A percentile compares a stretch with the other conserved stretches of the same genome.
These are phyloP conservation scores for Zaprionus nigranus DNA, from an alignment of 1,140 invertebrate genomes.

Conservation along the genomic window DNA sequence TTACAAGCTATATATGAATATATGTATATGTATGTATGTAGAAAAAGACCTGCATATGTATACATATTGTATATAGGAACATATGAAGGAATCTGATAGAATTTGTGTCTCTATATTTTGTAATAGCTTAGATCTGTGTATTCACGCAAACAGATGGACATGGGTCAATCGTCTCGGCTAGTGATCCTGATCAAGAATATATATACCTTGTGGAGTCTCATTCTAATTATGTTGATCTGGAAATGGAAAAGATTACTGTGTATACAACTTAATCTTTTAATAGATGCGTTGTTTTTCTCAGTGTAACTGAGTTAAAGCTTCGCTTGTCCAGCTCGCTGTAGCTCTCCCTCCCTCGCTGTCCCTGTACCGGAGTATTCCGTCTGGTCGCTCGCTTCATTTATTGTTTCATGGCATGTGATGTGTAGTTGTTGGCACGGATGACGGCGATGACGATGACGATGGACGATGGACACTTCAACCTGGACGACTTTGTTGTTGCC, in stretches of 20 bases:
- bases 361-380: neutral
- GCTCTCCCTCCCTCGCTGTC: neutral
- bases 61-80: too few species aligned
- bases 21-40: neutral
- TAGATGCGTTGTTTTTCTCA: neutral
- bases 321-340: neutral
- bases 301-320: neutral
- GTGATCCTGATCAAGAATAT: too few species aligned
- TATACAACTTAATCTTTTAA: too few species aligned
- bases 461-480: constrained; percentile 27
- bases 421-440: constrained; percentile 24
- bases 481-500: constrained; percentile 36
- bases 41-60: too few species aligned
- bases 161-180: too few species aligned
- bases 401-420: constrained; percentile 44
- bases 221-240: too few species aligned
- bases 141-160: too few species aligned
- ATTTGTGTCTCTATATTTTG: too few species aligned
- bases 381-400: constrained; percentile 43
- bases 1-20: neutral
- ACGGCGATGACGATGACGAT: constrained; percentile 35
- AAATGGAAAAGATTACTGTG: neutral
- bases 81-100: too few species aligned
- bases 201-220: too few species aligned
- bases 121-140: neutral